phyloP scores from a whole-genome alignment of 2,797 vertebrate species.

The Arvicola amphibius region DNA sequence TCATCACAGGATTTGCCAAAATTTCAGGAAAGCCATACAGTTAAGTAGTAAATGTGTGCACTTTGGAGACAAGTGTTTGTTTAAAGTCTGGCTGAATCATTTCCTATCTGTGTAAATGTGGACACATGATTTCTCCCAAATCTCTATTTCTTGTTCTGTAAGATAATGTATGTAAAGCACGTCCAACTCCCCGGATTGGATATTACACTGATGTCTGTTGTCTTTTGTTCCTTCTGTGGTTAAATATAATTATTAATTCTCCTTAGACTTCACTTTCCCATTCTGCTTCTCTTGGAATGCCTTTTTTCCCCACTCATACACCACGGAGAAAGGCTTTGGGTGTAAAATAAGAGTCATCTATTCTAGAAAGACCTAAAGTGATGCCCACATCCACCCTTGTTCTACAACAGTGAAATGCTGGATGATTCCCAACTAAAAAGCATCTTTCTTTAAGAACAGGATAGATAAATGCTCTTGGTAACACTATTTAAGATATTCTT shows the following conservation, averaged over 20 bases:
- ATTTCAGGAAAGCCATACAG: background rate
- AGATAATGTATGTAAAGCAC: background rate
- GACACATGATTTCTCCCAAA: background rate
- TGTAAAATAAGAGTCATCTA: background rate
- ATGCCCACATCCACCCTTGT: background rate
- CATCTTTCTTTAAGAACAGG: conserved; percentile 16
- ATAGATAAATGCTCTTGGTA: background rate
- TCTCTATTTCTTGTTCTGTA: background rate
- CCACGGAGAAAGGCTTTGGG: background rate
- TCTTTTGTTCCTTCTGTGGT: background rate
- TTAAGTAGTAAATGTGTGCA: background rate
- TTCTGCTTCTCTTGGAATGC: background rate
- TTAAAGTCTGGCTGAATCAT: background rate
- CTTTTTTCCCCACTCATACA: background rate
- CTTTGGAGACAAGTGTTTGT: background rate
- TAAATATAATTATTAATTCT: conserved; percentile 40
- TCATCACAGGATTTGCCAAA: background rate
- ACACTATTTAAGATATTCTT: background rate
- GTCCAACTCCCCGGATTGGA: background rate
- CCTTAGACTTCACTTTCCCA: background rate
- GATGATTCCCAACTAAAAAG: background rate
- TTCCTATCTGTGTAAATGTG: background rate
- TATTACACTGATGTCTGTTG: background rate
- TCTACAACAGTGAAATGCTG: conserved; percentile 13
- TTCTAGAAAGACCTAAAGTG: conserved; percentile 15